Conservation (phyloP, 1,140 invertebrate species). For the Nasonia giraulti region DNA sequence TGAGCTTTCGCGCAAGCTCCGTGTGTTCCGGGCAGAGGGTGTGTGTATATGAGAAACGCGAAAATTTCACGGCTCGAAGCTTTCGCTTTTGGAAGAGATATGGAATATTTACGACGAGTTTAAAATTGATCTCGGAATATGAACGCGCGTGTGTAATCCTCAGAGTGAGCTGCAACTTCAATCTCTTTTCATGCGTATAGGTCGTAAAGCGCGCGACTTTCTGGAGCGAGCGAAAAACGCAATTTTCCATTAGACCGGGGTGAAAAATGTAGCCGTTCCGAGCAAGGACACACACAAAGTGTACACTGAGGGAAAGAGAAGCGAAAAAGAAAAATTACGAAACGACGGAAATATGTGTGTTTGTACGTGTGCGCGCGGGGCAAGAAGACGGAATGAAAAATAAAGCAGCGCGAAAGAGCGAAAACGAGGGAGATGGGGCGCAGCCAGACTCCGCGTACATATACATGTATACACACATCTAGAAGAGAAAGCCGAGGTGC, state of each 20-base stretch:
- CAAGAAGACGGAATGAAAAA: slow-evolving; percentile 64
- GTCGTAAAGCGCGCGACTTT: not conserved
- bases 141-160: no score
- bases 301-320: not conserved
- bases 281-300: not conserved
- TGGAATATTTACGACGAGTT: no score
- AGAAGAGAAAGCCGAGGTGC: slow-evolving; percentile 23
- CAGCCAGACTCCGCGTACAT: not conserved
- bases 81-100: not conserved
- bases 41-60: not conserved
- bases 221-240: slow-evolving; percentile 16
- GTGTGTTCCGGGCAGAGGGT: not conserved
- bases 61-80: not conserved
- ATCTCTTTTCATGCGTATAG: not conserved
- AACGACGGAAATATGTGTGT: slow-evolving; percentile 51
- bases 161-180: not conserved
- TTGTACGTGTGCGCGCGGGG: slow-evolving; percentile 22
- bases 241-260: slow-evolving; percentile 17
- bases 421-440: slow-evolving; percentile 12
- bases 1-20: not conserved
- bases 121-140: no score
- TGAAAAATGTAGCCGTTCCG: not conserved
- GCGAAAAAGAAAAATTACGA: slow-evolving; percentile 5
- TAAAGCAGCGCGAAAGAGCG: slow-evolving; percentile 30
- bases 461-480: not conserved